Percentiles rank a stretch among this genome's conserved stretches.
phyloP scores from a whole-genome alignment of 2,888 invertebrate genomes.

The Cynaeus angustus region DNA sequence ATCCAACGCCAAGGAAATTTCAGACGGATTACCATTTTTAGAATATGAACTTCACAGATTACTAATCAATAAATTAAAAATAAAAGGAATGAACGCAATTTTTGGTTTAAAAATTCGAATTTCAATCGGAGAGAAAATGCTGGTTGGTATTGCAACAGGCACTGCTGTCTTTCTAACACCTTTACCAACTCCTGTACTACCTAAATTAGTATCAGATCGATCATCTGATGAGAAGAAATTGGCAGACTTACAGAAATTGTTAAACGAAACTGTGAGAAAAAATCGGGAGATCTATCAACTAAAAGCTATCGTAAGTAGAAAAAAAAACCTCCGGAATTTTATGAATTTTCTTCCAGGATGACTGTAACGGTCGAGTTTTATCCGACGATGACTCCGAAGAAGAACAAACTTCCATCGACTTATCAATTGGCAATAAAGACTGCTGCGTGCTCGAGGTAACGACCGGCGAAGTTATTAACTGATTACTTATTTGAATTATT shows the following conservation, averaged over 20 bases:
- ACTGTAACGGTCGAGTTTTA: slow-evolving; percentile 66
- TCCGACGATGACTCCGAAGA: slow-evolving; percentile 82
- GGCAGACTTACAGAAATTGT: slow-evolving; percentile 79
- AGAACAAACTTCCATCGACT: slow-evolving; percentile 79
- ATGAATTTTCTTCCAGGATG: slow-evolving; percentile 59
- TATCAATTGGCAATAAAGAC: slow-evolving; percentile 84
- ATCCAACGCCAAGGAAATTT: slow-evolving; percentile 93
- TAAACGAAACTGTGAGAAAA: slow-evolving; percentile 81
- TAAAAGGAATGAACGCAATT: slow-evolving; percentile 95
- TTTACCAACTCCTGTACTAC: slow-evolving; percentile 83
- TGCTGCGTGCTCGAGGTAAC: slow-evolving; percentile 84
- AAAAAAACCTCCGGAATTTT: background rate
- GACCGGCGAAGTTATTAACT: background rate
- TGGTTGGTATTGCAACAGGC: slow-evolving; percentile 91
- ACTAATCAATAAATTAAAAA: slow-evolving; percentile 90
- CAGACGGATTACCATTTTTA: slow-evolving; percentile 94
- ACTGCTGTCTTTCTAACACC: slow-evolving; percentile 88
- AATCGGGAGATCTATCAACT: slow-evolving; percentile 83
- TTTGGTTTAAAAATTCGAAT: slow-evolving; percentile 85
- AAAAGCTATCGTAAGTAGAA: slow-evolving; percentile 68
- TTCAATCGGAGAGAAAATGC: slow-evolving; percentile 89
- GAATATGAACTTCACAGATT: slow-evolving; percentile 96
- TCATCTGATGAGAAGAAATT: slow-evolving; percentile 79
- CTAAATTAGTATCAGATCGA: slow-evolving; percentile 81
- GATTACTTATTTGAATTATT: slow-evolving; percentile 41